Evolutionary conservation across 2,888 invertebrate genomes (phyloP), one percentile per base, ranked within the genome.

Genomic region (Chrysolina oricalcia): DNA sequence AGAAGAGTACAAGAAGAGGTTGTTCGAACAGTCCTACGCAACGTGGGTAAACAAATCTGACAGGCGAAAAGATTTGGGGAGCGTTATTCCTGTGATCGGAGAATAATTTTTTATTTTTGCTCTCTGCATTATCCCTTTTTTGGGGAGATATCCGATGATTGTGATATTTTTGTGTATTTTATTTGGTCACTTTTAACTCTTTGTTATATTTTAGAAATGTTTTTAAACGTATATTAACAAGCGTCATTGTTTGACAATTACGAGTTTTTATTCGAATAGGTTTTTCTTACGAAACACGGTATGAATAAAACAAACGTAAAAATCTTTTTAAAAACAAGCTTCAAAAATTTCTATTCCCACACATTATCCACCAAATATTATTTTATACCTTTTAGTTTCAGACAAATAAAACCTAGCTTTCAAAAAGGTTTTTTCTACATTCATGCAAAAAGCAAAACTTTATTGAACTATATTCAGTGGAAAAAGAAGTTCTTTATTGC

Each of bases 1-100:
- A 62, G 80, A 80, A 59, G 43, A 70, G 6, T 80, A 81, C 43
- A 81, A 77, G 70, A 62, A 77, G 40, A 53, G 46, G 48, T 74
- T 81, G 53, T 80, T 80, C 43, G 76, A 79, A 53, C 67, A 78
- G 35, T 64, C 76, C 1, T 80, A 53, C 21, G 53, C 21, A 21
- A 53, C 21, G 11, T n/a, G 53, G 5, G 43, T 43, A 10, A 1
- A 43, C 2, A 43, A 43, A 3, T 21, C 21, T 21, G 11, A 4
- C 1, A 21, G 5, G 21, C 19, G 21, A 13, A 21, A 21, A 53
- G 21, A 53, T 23, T 21, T 23, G 0, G 23, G 5, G 0, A 53
- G 19, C 11, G 9, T 0, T 35, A 8, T 8, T 21, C 11, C 4
- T 19, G 2, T 53, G 9, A 0, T 17, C 48, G 0, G 0, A 2